Percentiles rank a stretch among this genome's conserved stretches.
Conservation (phyloP, 2,113 vertebrate genomes). For the Callorhinus ursinus region DNA sequence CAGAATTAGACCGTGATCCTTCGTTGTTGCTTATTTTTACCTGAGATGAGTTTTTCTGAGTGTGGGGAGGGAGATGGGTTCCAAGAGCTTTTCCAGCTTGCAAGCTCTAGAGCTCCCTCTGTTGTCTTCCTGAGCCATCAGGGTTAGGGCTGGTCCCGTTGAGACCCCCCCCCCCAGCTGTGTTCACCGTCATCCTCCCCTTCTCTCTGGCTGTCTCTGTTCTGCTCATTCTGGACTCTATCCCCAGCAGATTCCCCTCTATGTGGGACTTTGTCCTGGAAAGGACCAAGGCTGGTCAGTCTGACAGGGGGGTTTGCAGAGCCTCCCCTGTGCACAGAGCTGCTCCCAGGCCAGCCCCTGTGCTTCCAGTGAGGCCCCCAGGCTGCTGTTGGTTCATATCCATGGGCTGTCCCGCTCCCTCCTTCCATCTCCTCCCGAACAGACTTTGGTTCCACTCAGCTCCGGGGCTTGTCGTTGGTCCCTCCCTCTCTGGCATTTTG, state of each 20-base stretch:
- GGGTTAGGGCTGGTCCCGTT: not conserved
- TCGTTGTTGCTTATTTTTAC: not conserved
- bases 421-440: not conserved
- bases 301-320: not conserved
- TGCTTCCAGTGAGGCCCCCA: not conserved
- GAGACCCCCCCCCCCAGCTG: not conserved
- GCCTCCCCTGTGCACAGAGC: rapidly evolving
- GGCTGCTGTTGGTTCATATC: not conserved
- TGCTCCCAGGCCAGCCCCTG: not conserved
- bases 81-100: not conserved
- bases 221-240: not conserved
- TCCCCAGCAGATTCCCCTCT: not conserved
- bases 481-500: not conserved
- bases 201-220: not conserved
- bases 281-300: not conserved
- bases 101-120: not conserved
- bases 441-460: not conserved
- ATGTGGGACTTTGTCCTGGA: not conserved
- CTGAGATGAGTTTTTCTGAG: not conserved
- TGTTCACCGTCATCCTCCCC: rapidly evolving
- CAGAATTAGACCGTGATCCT: rapidly evolving
- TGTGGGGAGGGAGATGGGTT: not conserved
- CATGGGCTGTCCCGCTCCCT: rapidly evolving
- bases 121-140: not conserved
- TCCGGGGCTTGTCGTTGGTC: no score